These are phyloP conservation scores for Gobio gobio DNA, from an alignment of 2,113 vertebrate genomes.

Conservation along the genomic window DNA sequence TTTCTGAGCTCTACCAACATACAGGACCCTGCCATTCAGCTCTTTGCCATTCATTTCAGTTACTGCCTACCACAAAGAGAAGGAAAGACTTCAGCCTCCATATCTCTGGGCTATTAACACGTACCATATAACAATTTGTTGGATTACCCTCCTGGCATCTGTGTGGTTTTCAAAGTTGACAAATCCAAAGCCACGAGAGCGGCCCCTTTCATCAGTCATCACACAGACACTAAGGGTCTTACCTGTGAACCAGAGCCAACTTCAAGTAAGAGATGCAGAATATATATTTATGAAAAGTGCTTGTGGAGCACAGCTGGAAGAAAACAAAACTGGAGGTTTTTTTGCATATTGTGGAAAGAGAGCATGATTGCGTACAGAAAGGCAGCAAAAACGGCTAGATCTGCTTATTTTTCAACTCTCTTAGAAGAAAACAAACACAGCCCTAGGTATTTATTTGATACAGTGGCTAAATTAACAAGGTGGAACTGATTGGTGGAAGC, in stretches of 20 bases:
- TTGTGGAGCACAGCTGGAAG: not conserved
- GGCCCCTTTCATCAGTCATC: conserved; percentile 86
- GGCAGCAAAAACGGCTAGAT: no score
- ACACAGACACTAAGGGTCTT: conserved; percentile 91
- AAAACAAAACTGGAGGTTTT: no score
- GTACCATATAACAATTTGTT: not conserved
- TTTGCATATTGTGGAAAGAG: no score
- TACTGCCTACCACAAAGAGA: conserved; percentile 81
- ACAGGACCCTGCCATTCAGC: conserved; percentile 84
- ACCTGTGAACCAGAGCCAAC: conserved; percentile 73
- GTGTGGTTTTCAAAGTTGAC: conserved; percentile 93
- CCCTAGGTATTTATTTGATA: no score
- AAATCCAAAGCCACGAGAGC: conserved; percentile 91
- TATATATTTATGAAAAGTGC: not conserved
- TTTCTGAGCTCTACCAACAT: conserved; percentile 94
- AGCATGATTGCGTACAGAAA: no score
- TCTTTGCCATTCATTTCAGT: conserved; percentile 92
- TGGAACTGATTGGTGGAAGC: no score
- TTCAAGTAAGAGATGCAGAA: not conserved
- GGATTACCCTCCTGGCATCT: conserved; percentile 91
- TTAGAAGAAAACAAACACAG: no score
- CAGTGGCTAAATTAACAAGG: no score
- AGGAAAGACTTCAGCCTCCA: not conserved
- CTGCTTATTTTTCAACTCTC: no score
- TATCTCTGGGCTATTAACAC: not conserved